Evolutionary conservation across 2,113 vertebrate species (phyloP).

Genomic region (Notiomystis cincta): DNA sequence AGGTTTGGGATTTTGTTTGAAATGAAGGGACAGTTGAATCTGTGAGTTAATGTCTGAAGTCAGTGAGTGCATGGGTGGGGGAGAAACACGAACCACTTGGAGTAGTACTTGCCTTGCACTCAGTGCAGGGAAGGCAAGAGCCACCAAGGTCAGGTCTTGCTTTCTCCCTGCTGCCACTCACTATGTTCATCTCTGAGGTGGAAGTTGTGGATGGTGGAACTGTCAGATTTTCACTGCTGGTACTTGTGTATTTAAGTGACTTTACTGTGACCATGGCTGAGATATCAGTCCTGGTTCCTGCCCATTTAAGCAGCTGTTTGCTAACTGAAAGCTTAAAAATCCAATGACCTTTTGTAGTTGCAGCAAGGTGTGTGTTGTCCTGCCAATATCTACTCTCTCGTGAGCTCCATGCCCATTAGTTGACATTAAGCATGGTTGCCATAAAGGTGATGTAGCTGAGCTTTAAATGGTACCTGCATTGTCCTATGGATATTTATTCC

Average conservation of each 20-base stretch:
- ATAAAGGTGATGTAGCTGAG: not conserved
- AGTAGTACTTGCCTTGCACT: not conserved
- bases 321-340: constrained; percentile 19
- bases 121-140: not conserved
- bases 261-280: not conserved
- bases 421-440: not conserved
- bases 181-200: too few relatives aligned
- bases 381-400: not conserved
- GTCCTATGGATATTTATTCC: not conserved
- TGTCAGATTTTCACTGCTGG: not conserved
- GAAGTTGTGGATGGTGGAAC: not conserved
- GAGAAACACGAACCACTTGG: not conserved
- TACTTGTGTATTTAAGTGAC: not conserved
- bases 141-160: not conserved
- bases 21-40: not conserved
- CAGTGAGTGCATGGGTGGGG: fast-evolving
- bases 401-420: not conserved
- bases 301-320: not conserved
- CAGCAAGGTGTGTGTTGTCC: not conserved
- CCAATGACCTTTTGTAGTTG: not conserved
- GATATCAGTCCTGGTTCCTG: not conserved
- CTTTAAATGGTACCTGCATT: not conserved
- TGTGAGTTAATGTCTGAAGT: not conserved
- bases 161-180: not conserved
- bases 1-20: not conserved